Percentiles rank a stretch among this genome's conserved stretches.
Evolutionary conservation across 1,140 invertebrate genomes (phyloP).

Genomic region (Lordiphosa mommai): DNA sequence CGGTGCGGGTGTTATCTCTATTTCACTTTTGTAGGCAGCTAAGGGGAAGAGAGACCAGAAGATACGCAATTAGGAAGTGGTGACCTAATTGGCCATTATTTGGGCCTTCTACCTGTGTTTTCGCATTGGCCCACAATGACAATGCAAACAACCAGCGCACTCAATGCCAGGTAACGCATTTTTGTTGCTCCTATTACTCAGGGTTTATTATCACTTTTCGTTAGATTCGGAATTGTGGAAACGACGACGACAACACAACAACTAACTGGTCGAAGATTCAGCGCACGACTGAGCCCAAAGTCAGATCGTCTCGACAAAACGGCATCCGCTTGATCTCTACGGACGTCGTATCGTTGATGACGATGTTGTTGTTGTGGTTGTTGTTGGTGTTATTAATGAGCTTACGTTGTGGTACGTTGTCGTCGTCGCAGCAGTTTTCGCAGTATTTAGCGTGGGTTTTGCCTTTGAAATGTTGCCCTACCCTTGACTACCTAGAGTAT

Average conservation of each 20-base stretch:
- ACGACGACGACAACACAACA: conserved; percentile 32
- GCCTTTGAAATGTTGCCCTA: conserved; percentile 30
- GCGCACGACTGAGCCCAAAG: conserved; percentile 45
- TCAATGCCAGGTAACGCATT: conserved; percentile 65
- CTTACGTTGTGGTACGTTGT: conserved; percentile 21
- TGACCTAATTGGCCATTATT: neutral
- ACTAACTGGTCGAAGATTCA: conserved; percentile 50
- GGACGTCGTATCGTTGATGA: conserved; percentile 8
- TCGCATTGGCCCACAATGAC: conserved; percentile 50
- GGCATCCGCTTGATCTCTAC: conserved; percentile 33
- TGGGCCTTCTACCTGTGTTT: conserved; percentile 48
- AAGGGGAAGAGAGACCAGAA: neutral
- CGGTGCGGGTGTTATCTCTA: conserved; percentile 65
- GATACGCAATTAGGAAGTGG: neutral
- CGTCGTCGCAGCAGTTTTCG: conserved; percentile 11
- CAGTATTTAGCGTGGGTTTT: conserved; percentile 35
- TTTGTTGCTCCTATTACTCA: conserved; percentile 20
- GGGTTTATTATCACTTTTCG: conserved; percentile 53
- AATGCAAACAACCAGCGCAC: conserved; percentile 41
- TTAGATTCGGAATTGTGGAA: too few species aligned
- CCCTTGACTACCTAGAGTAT: neutral
- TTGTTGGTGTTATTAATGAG: conserved; percentile 61
- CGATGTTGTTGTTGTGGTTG: conserved; percentile 8
- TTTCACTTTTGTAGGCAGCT: conserved; percentile 65
- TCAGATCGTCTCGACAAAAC: conserved; percentile 15